A percentile compares a stretch with the other conserved stretches of the same genome.
Evolutionary conservation across 2,888 invertebrate genomes (phyloP).

Genomic region (Cordilura impudica): DNA sequence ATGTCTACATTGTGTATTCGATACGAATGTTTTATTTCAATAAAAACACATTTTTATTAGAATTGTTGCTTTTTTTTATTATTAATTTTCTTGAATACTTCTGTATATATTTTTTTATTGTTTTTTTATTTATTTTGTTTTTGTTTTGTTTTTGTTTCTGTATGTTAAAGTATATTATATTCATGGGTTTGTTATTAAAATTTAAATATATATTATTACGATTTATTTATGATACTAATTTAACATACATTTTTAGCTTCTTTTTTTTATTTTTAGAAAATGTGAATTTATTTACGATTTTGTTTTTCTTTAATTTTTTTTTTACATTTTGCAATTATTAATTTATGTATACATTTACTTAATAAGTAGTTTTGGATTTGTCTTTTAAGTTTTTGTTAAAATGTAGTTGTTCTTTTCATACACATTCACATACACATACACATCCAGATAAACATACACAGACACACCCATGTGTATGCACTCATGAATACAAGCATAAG

Average conservation of each 20-base stretch:
- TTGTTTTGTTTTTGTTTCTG: constrained; percentile 22
- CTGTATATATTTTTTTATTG: constrained; percentile 16
- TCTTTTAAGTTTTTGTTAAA: constrained; percentile 55
- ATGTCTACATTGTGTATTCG: too few species aligned
- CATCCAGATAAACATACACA: too few species aligned
- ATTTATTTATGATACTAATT: constrained; percentile 44
- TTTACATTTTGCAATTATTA: constrained; percentile 62
- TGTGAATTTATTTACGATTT: constrained; percentile 59
- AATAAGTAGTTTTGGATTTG: constrained; percentile 52
- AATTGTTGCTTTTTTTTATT: constrained; percentile 43
- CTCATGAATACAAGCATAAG: neutral
- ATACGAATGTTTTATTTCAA: neutral
- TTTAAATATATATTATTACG: constrained; percentile 65
- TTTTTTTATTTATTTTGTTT: constrained; percentile 43
- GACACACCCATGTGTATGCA: neutral
- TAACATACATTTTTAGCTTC: constrained; percentile 36
- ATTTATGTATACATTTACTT: constrained; percentile 51
- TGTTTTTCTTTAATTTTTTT: constrained; percentile 48
- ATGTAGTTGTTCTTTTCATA: constrained; percentile 29
- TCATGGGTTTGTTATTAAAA: constrained; percentile 52
- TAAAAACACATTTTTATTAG: constrained; percentile 43
- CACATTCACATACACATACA: neutral
- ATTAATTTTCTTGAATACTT: constrained; percentile 37
- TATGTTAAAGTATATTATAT: constrained; percentile 31
- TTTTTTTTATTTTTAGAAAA: constrained; percentile 29